Conservation (phyloP, 2,113 vertebrate genomes). For the Corynorhinus townsendii region DNA sequence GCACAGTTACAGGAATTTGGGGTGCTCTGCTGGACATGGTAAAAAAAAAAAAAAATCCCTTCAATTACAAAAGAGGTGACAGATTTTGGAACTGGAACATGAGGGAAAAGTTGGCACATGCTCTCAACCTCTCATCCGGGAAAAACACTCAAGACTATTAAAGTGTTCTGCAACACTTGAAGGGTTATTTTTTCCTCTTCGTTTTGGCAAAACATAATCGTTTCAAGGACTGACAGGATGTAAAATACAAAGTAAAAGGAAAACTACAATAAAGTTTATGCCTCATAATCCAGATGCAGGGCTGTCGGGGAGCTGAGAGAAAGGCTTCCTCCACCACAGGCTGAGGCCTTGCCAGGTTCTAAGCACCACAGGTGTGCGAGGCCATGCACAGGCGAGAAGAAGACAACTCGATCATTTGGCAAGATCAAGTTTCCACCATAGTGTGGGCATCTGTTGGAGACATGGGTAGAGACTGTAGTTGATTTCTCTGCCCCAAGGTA, state of each 20-base stretch:
- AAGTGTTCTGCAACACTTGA: background rate
- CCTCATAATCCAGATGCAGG: constrained; percentile 9
- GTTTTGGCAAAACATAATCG: background rate
- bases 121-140: background rate
- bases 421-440: background rate
- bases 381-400: background rate
- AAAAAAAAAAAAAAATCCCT: background rate
- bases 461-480: background rate
- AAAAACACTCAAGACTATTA: background rate
- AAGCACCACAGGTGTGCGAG: background rate
- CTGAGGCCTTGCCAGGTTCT: background rate
- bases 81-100: background rate
- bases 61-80: background rate
- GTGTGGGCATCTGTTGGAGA: background rate
- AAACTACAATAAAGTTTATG: background rate
- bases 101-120: background rate
- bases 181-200: background rate
- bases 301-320: background rate
- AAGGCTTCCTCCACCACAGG: background rate
- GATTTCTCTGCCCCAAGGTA: background rate
- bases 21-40: background rate
- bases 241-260: constrained; percentile 32
- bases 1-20: background rate
- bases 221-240: background rate
- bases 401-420: background rate